Conservation (phyloP, 2,113 vertebrate species). For the Eretmochelys imbricata region DNA sequence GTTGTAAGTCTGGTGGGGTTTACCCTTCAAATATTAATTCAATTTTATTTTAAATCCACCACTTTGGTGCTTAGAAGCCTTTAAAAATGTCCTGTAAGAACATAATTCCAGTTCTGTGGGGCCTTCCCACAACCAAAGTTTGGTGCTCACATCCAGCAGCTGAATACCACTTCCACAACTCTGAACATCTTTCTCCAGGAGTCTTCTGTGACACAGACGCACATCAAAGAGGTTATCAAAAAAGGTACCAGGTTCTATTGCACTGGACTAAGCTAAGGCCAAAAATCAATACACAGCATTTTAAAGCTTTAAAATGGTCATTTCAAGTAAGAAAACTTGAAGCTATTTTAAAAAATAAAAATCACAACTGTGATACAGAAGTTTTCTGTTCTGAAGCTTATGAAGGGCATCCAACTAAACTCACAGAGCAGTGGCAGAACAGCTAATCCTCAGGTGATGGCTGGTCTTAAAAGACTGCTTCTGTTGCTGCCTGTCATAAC, state of each 20-base stretch:
- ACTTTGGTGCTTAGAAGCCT: not conserved
- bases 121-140: not conserved
- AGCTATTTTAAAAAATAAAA: conserved; percentile 6
- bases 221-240: not conserved
- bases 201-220: not conserved
- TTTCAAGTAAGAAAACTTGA: not conserved
- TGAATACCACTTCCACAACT: not conserved
- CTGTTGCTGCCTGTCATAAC: conserved; percentile 41
- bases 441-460: conserved; percentile 22
- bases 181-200: not conserved
- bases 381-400: not conserved
- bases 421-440: conserved; percentile 32
- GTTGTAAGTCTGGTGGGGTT: accelerated
- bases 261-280: not conserved
- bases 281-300: not conserved
- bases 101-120: not conserved
- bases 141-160: not conserved
- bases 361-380: conserved; percentile 24
- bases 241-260: not conserved
- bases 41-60: not conserved
- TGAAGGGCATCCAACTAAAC: conserved; percentile 48
- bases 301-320: accelerated
- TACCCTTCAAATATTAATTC: not conserved
- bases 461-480: conserved; percentile 27
- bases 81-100: not conserved